A percentile compares a stretch with the other conserved stretches of the same genome.
phyloP scores from a whole-genome alignment of 1,140 invertebrate species.

The Cataglyphis hispanica region DNA sequence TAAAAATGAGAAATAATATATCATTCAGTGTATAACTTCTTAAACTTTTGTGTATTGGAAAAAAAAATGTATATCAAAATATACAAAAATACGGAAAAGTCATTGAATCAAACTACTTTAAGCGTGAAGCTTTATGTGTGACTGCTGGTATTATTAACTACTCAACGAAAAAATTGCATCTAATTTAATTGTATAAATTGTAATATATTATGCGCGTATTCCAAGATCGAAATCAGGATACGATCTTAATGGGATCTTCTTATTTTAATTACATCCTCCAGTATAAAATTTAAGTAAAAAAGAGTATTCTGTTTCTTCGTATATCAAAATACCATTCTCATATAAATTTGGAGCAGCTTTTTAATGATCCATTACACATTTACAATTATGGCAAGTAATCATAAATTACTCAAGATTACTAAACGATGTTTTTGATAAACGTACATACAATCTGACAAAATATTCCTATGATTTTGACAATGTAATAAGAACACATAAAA shows the following conservation, averaged over 20 bases:
- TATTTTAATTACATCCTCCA: not conserved
- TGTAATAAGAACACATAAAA: not conserved
- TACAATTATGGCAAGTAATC: conserved; percentile 4
- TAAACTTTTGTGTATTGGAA: not conserved
- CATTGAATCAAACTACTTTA: too few species aligned
- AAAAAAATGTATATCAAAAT: not conserved
- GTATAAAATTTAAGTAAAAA: conserved; percentile 36
- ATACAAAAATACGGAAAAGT: not conserved
- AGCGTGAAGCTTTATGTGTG: not conserved
- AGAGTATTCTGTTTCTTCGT: not conserved
- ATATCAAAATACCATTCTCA: conserved; percentile 7
- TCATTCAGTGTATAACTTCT: not conserved
- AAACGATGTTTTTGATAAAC: not conserved
- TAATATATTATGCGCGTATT: not conserved
- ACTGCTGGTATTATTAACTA: conserved; percentile 5
- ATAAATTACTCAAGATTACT: conserved; percentile 71
- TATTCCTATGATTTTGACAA: not conserved
- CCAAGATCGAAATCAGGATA: not conserved
- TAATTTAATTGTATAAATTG: conserved; percentile 51
- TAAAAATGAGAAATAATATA: not conserved
- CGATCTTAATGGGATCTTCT: conserved; percentile 17
- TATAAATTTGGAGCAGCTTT: conserved; percentile 23
- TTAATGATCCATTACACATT: conserved; percentile 54
- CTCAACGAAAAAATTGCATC: not conserved
- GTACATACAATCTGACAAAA: not conserved